Evolutionary conservation across 2,113 vertebrate species (phyloP).

Genomic region (Cepphus grylle): DNA sequence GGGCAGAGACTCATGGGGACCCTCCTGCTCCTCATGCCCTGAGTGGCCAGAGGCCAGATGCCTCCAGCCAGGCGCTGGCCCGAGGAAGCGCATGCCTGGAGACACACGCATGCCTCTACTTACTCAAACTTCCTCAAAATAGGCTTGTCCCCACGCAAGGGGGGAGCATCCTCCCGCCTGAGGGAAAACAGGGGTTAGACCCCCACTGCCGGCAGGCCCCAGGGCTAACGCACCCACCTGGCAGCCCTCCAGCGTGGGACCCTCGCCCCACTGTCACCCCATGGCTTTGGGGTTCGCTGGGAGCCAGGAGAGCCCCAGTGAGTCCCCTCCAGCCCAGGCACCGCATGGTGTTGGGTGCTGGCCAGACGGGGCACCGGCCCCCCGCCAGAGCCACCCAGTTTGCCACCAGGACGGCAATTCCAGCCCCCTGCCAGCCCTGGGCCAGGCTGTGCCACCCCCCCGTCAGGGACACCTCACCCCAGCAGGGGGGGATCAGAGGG

Average conservation of each 20-base stretch:
- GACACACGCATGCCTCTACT: slow-evolving; percentile 78
- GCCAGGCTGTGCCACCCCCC: background rate
- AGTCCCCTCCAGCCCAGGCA: background rate
- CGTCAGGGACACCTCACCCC: background rate
- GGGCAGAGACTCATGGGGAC: background rate
- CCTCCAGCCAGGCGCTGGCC: fast-evolving
- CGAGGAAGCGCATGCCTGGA: background rate
- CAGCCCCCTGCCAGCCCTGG: background rate
- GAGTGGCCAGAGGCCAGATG: fast-evolving
- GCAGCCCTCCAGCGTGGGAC: background rate
- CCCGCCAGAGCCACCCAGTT: background rate
- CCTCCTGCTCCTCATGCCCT: background rate
- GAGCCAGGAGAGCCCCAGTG: fast-evolving
- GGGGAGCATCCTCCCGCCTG: slow-evolving; percentile 78
- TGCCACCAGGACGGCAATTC: background rate
- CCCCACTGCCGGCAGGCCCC: background rate
- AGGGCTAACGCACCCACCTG: background rate
- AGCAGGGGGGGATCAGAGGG: background rate
- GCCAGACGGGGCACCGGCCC: fast-evolving
- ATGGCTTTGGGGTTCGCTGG: fast-evolving
- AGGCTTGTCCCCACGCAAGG: slow-evolving; percentile 81
- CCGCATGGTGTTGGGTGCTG: fast-evolving
- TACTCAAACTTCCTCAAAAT: slow-evolving; percentile 89
- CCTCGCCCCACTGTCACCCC: background rate
- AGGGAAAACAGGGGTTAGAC: slow-evolving; percentile 71